Evolutionary conservation across 2,797 vertebrate species (phyloP).

Genomic region (Strix occidentalis): DNA sequence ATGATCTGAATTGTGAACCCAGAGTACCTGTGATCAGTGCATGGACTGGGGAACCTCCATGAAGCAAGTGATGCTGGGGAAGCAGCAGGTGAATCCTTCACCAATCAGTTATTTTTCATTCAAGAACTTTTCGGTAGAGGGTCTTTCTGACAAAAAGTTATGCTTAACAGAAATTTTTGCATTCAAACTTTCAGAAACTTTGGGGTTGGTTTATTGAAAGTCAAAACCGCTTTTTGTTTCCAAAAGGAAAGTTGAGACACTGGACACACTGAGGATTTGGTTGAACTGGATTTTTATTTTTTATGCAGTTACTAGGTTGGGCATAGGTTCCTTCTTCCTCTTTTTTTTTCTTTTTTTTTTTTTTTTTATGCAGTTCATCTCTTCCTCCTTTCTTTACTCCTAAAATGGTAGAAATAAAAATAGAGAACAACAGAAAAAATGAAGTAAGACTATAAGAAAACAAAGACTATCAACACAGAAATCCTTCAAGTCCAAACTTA

Average conservation of each 20-base stretch:
- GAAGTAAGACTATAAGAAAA: not conserved
- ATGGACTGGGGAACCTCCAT: rapidly evolving
- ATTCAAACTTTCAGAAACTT: not conserved
- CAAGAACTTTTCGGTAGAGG: not conserved
- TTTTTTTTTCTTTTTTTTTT: not conserved
- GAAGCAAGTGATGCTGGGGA: not conserved
- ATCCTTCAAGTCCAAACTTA: not conserved
- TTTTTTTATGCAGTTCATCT: not conserved
- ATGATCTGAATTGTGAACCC: not conserved
- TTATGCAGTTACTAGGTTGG: not conserved
- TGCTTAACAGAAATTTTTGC: not conserved
- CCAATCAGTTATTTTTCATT: not conserved
- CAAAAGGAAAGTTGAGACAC: not conserved
- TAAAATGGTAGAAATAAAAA: not conserved
- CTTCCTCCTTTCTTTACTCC: not conserved
- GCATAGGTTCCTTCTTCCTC: not conserved
- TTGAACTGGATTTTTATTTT: not conserved
- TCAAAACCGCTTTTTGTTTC: not conserved
- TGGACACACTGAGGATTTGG: not conserved
- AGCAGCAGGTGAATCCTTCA: slow-evolving; percentile 18
- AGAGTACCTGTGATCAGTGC: not conserved
- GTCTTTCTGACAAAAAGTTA: not conserved
- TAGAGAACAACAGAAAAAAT: not conserved
- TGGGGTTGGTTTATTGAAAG: not conserved
- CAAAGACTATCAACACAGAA: not conserved